Evolutionary conservation across 2,113 vertebrate genomes (phyloP), one percentile per base, ranked within the genome.

Genomic region (Nannospalax galili): DNA sequence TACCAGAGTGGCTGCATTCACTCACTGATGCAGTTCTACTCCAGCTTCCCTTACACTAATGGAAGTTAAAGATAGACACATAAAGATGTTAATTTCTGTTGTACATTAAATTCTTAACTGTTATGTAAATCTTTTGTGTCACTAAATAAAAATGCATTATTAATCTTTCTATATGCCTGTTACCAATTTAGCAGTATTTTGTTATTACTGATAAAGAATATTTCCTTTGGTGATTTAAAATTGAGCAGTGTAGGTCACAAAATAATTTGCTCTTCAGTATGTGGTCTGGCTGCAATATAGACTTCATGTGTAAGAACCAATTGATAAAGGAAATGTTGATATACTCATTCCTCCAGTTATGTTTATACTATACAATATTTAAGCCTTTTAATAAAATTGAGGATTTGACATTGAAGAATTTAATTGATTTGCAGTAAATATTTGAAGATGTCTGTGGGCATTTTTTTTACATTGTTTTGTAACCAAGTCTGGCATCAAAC

Each of bases 101-200:
- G 42, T 56, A 1, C 19, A 67, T 87, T 93, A 48, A 48, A 30
- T 77, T 30, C 0, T 87, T 90, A 84, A 88, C 89, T 90, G 28
- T 73, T 93, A 94, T 88, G 70, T 26, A 87, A 67, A 94, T 75
- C 35, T 65, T 67, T 60, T 87, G 15, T 87, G 9, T 52, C 52
- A 88, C 16, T 81, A 84, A 87, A 40, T 75, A 22, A 91, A 67
- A 92, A 64, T 73, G 37, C 1, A 69, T 5, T 28, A 75, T 80
- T 81, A 67, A 72, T 2, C 42, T 81, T 75, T 80, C 64, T 73
- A 7, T 7, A 28, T 0, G 65, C 52, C 14, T 52, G 3, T 82
- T 86, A 60, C 11, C 72, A 65, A 88, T 20, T 60, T 84, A 80
- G 26, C 37, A 85, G 6, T 75, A 72, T 91, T 95, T 79, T 70